These are phyloP conservation scores for Cosmia pyralina DNA, from an alignment of 2,888 invertebrate genomes.

Conservation along the genomic window DNA sequence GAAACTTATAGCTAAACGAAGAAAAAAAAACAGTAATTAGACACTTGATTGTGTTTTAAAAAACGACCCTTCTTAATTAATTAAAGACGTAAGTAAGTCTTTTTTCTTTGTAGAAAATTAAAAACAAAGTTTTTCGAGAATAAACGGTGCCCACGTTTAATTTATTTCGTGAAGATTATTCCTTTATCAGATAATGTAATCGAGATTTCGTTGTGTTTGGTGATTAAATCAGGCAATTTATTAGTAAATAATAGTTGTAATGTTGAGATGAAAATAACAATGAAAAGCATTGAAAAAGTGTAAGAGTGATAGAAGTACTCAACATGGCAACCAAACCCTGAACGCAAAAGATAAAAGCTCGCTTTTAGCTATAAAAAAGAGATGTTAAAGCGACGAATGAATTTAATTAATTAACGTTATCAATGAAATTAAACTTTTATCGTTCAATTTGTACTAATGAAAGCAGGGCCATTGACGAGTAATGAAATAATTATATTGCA, in stretches of 20 bases:
- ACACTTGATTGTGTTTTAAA: conserved; percentile 75
- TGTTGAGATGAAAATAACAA: too few species aligned
- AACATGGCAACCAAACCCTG: not conserved
- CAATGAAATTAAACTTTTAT: conserved; percentile 56
- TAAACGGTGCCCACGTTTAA: conserved; percentile 20
- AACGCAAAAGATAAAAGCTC: conserved; percentile 31
- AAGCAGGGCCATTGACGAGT: conserved; percentile 36
- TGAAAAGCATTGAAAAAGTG: too few species aligned
- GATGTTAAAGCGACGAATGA: conserved; percentile 34
- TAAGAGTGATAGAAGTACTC: too few species aligned
- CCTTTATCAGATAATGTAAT: conserved; percentile 20
- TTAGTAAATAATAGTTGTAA: too few species aligned
- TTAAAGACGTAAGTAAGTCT: conserved; percentile 75
- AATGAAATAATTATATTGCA: conserved; percentile 40
- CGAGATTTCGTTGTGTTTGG: not conserved
- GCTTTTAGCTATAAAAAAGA: conserved; percentile 30
- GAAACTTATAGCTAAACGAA: conserved; percentile 59
- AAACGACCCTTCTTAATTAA: conserved; percentile 75
- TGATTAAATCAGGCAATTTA: not conserved
- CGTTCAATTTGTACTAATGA: conserved; percentile 50
- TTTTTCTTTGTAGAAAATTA: conserved; percentile 70
- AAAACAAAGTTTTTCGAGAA: conserved; percentile 73
- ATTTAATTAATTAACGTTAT: conserved; percentile 53
- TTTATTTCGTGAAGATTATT: conserved; percentile 53
- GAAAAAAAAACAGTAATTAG: conserved; percentile 74